Evolutionary conservation across 1,140 invertebrate genomes (phyloP), one percentile per base, ranked within the genome.

Genomic region (Drosophila lini): DNA sequence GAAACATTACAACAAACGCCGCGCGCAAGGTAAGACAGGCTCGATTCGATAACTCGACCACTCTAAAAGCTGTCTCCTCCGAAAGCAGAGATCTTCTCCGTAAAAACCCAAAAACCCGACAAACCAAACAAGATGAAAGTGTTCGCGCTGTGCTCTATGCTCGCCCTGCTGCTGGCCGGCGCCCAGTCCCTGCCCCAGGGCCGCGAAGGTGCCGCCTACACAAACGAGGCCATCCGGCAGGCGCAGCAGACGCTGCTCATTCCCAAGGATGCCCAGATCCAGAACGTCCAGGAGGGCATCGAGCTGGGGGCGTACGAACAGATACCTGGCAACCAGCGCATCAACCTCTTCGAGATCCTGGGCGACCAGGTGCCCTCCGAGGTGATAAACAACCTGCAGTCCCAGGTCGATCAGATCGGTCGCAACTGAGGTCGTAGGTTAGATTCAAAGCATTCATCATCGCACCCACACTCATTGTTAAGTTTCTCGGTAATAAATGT

Each of bases 341-440:
- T 97, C 91, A 96, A 97, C 92, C 93, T 97, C 0, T 96, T 95
- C 90, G 95, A 96, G 84, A 96, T 97, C 73, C 93, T 97, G 19
- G 96, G 96, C 7, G 96, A 96, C 73, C 96, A 97, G 89, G 95
- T 97, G 25, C 96, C 96, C 22, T 94, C 95, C 16, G 96, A 97
- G 93, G 96, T 97, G n/a, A 96, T 97, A 82, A 96, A 95, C 93
- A 97, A 97, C 92, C 94, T 97, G 13, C 96, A 97, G 82, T 92
- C 94, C 34, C 96, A 97, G 92, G 95, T 97, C 62, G 96, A 97
- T 91, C 94, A 96, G 92, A 95, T 97, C 74, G 96, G 96, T 59
- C 94, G 93, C 63, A 94, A 95, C 80, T 95, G 92, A 92, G 25
- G 25, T 34, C 45, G 36, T 34, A 45, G 38, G 55, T 50, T 67